Base-by-base conservation (phyloP, 2,797 vertebrate genomes). In the Acanthurus lineatus region DNA sequence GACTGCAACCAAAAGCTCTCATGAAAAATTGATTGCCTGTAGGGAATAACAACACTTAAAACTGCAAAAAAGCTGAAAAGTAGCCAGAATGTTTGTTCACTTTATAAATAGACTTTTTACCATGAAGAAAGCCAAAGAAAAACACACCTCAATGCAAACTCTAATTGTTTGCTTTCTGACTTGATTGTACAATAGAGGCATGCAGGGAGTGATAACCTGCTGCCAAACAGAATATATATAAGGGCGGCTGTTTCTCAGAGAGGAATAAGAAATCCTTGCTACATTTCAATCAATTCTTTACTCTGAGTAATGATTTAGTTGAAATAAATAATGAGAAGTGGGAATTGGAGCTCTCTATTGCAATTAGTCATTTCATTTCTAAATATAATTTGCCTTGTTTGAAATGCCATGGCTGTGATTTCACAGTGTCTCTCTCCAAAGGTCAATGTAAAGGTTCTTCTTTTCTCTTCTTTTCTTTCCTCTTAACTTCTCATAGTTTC, bases 281-380 rank as follows among this genome's bases (percentile, higher is more conserved):
- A 75, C 58, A 79, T 83, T 89, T 89, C 80, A 85, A 83, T 93
- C 74, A 88, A 61, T 90, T 86, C 73, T 87, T 77, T 76, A 81
- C 70, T 81, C 81, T 71, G 78, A 85, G 79, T 88, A 86, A 91
- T 88, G 73, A 90, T 91, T 90, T 88, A 73, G 86, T 77, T 86
- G 84, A 92, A 91, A 89, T 92, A 92, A 94, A 94, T 94, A 92
- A 94, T 93, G 91, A 94, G 93, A 90, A 77, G 57, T 83, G 93
- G 93, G 92, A 93, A 88, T 93, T 93, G 87, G 61, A 86, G 82
- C 87, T 87, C 91, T 92, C 91, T 83, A n/a, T 90, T 89, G 91
- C 91, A 94, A 94, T 94, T 93, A 94, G 88, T 91, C 83, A 90
- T 89, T 93, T 92, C 53, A 83, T 84, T 90, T 93, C 87, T 85